A percentile compares a stretch with the other conserved stretches of the same genome.
Evolutionary conservation across 2,113 vertebrate genomes (phyloP).

Genomic region (Gorsachius goisagi): DNA sequence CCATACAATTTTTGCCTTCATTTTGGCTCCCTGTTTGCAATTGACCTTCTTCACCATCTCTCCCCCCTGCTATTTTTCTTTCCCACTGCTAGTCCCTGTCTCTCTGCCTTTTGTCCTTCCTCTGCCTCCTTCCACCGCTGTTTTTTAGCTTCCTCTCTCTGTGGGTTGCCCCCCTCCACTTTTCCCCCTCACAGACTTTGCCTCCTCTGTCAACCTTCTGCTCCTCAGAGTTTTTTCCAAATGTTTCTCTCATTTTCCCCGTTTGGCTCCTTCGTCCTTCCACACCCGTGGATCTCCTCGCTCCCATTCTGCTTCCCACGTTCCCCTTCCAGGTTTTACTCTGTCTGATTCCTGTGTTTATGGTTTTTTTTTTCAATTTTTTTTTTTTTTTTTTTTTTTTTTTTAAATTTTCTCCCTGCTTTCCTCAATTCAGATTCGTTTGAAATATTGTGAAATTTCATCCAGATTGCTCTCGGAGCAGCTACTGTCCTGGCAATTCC

Average conservation of each 20-base stretch:
- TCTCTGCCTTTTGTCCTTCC: not conserved
- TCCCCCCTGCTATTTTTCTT: not conserved
- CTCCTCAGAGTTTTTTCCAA: constrained; percentile 18
- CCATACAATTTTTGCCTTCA: not conserved
- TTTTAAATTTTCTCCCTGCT: not conserved
- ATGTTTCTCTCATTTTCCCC: constrained; percentile 39
- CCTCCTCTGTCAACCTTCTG: constrained; percentile 31
- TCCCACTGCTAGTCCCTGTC: not conserved
- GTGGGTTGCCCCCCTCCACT: not conserved
- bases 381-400: not conserved
- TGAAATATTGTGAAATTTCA: constrained; percentile 15
- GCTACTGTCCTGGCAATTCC: constrained; percentile 11
- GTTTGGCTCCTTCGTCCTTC: constrained; percentile 18
- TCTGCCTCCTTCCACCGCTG: not conserved
- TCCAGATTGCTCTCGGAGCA: not conserved
- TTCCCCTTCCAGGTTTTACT: not conserved
- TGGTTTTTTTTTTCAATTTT: not conserved
- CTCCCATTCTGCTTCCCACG: not conserved
- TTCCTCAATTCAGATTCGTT: constrained; percentile 8
- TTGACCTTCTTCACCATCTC: not conserved
- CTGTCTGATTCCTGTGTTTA: not conserved
- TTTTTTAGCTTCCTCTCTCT: not conserved
- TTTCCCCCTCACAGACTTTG: not conserved
- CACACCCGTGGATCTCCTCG: not conserved
- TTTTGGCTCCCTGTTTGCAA: not conserved